phyloP scores from a whole-genome alignment of 2,113 vertebrate species.

The Macroglossus sobrinus region DNA sequence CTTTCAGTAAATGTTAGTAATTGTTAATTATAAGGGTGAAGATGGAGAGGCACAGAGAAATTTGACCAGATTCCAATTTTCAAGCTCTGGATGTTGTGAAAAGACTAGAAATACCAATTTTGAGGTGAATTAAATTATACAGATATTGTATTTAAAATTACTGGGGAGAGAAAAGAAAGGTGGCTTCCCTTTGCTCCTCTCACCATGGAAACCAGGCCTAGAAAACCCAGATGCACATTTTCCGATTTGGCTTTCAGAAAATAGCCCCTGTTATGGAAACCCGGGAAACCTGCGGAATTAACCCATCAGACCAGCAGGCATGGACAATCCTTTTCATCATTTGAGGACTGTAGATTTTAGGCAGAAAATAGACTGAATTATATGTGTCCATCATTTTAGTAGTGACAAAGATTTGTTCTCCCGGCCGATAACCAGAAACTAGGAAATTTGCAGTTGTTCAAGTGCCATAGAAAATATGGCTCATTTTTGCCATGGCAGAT shows the following conservation, averaged over 20 bases:
- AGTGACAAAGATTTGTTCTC: conserved; percentile 32
- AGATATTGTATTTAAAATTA: conserved; percentile 34
- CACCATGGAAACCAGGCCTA: conserved; percentile 58
- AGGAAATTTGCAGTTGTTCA: conserved; percentile 44
- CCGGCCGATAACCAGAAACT: neutral
- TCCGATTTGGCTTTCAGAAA: conserved; percentile 45
- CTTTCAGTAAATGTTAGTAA: conserved; percentile 22
- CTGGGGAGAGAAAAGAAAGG: neutral
- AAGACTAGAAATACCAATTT: conserved; percentile 32
- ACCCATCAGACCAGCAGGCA: conserved; percentile 28
- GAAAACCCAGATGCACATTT: conserved; percentile 37
- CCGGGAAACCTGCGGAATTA: conserved; percentile 46
- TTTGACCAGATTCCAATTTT: neutral
- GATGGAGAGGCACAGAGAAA: neutral
- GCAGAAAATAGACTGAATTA: conserved; percentile 50
- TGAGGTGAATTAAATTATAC: conserved; percentile 33
- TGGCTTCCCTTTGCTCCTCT: neutral
- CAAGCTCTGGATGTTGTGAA: neutral
- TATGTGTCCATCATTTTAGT: conserved; percentile 26
- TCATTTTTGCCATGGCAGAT: neutral
- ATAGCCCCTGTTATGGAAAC: neutral
- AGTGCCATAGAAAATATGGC: conserved; percentile 30
- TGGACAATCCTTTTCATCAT: neutral
- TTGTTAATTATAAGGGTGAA: conserved; percentile 11
- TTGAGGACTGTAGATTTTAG: neutral